These are phyloP conservation scores for Dallia pectoralis DNA, from an alignment of 2,797 vertebrate genomes.

Conservation along the genomic window DNA sequence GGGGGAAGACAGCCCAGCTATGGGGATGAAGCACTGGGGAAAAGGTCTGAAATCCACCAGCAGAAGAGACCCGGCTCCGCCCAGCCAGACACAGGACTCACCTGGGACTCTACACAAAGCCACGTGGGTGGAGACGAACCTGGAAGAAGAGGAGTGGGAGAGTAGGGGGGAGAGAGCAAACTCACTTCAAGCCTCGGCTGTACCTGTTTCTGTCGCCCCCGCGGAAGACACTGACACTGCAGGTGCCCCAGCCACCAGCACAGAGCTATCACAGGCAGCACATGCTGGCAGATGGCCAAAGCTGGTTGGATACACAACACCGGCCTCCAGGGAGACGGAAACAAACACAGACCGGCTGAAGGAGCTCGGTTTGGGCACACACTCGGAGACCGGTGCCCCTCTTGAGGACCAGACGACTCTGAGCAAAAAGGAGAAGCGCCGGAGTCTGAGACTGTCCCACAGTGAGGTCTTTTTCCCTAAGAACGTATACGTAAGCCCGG, in stretches of 20 bases:
- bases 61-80: conserved; percentile 24
- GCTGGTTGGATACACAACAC: conserved; percentile 34
- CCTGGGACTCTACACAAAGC: conserved; percentile 65
- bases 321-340: conserved; percentile 45
- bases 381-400: conserved; percentile 30
- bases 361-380: conserved; percentile 27
- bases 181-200: conserved; percentile 61
- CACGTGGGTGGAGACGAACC: conserved; percentile 73
- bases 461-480: conserved; percentile 58
- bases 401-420: conserved; percentile 34
- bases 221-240: conserved; percentile 44
- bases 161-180: conserved; percentile 49
- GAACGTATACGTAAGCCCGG: conserved; percentile 47
- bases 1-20: conserved; percentile 8
- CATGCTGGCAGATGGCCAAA: conserved; percentile 49
- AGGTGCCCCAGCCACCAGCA: conserved; percentile 16
- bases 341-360: conserved; percentile 28
- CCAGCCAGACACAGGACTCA: conserved; percentile 34
- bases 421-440: conserved; percentile 54
- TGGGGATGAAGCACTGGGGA: conserved; percentile 40
- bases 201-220: conserved; percentile 64
- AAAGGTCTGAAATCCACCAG: conserved; percentile 30
- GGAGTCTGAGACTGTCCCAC: conserved; percentile 67
- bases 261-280: background rate
- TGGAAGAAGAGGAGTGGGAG: conserved; percentile 54